phyloP scores from a whole-genome alignment of 2,797 vertebrate genomes.

The Pagetopsis macropterus region DNA sequence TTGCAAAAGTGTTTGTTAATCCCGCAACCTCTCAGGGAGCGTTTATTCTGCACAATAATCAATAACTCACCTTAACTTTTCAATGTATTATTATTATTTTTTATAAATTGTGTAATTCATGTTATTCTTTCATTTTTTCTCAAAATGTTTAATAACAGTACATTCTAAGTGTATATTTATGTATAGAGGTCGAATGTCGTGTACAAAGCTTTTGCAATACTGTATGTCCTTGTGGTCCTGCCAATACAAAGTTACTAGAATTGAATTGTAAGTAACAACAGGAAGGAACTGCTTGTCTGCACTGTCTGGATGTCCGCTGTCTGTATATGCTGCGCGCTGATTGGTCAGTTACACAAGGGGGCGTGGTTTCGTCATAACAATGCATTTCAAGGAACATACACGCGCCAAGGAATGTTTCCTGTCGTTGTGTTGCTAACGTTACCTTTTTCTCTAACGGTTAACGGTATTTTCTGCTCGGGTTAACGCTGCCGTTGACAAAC shows the following conservation, averaged over 20 bases:
- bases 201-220: too few relatives aligned
- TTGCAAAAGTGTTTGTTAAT: neutral
- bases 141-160: too few relatives aligned
- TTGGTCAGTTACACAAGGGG: constrained; percentile 47
- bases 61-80: too few relatives aligned
- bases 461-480: constrained; percentile 13
- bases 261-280: constrained; percentile 22
- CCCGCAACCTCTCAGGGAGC: neutral
- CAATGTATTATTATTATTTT: too few relatives aligned
- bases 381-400: constrained; percentile 78
- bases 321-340: constrained; percentile 61
- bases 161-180: too few relatives aligned
- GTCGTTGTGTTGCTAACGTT: constrained; percentile 40
- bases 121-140: too few relatives aligned
- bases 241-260: too few relatives aligned
- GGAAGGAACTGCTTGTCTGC: constrained; percentile 58
- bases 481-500: neutral
- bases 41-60: neutral
- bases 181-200: too few relatives aligned
- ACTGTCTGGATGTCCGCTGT: constrained; percentile 63
- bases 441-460: neutral
- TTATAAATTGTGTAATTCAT: too few relatives aligned
- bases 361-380: constrained; percentile 76
- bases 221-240: too few relatives aligned
- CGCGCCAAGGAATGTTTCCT: constrained; percentile 83